These are phyloP conservation scores for Xylota segnis DNA, from an alignment of 2,888 invertebrate genomes.

Conservation along the genomic window DNA sequence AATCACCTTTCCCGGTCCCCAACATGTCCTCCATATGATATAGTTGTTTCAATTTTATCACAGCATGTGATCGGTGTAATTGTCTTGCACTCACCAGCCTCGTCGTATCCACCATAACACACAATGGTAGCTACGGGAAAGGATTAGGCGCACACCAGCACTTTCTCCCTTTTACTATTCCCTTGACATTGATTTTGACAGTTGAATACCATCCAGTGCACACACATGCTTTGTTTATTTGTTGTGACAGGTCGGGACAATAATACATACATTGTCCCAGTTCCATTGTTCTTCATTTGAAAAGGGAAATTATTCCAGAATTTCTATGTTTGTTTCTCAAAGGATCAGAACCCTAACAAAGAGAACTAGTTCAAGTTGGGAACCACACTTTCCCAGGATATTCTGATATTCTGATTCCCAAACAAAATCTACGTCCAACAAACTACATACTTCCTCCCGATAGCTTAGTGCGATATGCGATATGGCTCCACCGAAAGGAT, in stretches of 20 bases:
- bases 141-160: constrained; percentile 72
- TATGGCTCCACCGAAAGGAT: constrained; percentile 42
- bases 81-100: constrained; percentile 62
- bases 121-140: constrained; percentile 61
- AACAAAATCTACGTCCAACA: constrained; percentile 1
- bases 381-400: constrained; percentile 63
- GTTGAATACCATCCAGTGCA: constrained; percentile 58
- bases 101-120: constrained; percentile 49
- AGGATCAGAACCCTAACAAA: constrained; percentile 15
- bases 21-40: constrained; percentile 33
- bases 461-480: constrained; percentile 55
- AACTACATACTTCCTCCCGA: neutral
- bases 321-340: constrained; percentile 11
- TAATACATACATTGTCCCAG: constrained; percentile 50
- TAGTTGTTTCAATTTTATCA: constrained; percentile 69
- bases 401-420: neutral
- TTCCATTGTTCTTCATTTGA: constrained; percentile 43
- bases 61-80: constrained; percentile 64
- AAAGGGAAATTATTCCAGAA: constrained; percentile 71
- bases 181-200: constrained; percentile 73
- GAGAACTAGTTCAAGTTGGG: constrained; percentile 43
- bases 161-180: constrained; percentile 69
- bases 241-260: constrained; percentile 75
- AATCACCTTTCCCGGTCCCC: constrained; percentile 50
- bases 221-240: constrained; percentile 67